Evolutionary conservation across 1,140 invertebrate species (phyloP).

Genomic region (Brachionus rotundiformis): DNA sequence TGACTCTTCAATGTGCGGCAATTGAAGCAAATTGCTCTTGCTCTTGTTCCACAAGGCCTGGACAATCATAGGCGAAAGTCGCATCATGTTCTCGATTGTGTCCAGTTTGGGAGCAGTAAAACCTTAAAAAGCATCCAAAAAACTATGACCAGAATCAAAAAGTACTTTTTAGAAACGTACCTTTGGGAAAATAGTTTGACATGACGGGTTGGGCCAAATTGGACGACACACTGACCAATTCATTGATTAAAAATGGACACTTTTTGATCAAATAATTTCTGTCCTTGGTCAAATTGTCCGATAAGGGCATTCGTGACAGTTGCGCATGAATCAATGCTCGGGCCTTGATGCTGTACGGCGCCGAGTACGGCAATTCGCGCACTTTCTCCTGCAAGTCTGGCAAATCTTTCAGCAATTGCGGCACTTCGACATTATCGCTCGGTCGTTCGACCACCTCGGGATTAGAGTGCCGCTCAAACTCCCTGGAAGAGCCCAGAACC

Average conservation of each 20-base stretch:
- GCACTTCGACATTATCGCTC: constrained; percentile 91
- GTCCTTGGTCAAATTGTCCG: constrained; percentile 75
- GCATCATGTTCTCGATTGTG: constrained; percentile 97
- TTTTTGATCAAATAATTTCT: constrained; percentile 79
- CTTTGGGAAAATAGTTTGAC: constrained; percentile 71
- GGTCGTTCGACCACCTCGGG: constrained; percentile 87
- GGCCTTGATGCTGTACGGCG: constrained; percentile 93
- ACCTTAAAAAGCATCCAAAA: constrained; percentile 65
- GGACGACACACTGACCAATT: constrained; percentile 92
- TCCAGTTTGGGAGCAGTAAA: constrained; percentile 81
- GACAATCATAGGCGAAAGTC: constrained; percentile 90
- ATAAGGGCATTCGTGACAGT: constrained; percentile 78
- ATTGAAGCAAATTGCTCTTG: constrained; percentile 86
- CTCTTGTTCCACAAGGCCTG: constrained; percentile 87
- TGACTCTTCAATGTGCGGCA: constrained; percentile 92
- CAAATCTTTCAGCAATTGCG: constrained; percentile 83
- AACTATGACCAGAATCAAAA: no score
- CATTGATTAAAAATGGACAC: constrained; percentile 91
- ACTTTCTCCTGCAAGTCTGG: constrained; percentile 88
- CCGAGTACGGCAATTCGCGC: constrained; percentile 86
- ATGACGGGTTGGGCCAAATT: constrained; percentile 88
- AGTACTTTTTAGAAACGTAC: no score
- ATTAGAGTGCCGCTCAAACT: constrained; percentile 92
- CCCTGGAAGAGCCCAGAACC: constrained; percentile 90
- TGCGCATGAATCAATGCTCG: constrained; percentile 90